Percentiles rank a stretch among this genome's conserved stretches.
Conservation (phyloP, 2,888 invertebrate genomes). For the Callyntrura sp. region DNA sequence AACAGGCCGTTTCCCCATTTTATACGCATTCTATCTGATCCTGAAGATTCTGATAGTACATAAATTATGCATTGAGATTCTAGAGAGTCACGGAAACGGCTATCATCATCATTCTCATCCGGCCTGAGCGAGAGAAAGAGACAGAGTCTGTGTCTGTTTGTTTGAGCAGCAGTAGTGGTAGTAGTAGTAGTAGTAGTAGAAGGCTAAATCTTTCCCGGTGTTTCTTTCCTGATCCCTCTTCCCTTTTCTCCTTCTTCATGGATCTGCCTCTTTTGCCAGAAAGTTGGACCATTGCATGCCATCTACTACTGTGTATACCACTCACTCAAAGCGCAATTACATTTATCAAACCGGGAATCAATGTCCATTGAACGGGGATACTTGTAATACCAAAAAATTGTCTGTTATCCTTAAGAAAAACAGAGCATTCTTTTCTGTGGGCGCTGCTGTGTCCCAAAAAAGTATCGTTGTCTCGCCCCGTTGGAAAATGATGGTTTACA, state of each 20-base stretch:
- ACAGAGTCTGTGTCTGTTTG: neutral
- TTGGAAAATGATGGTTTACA: no score
- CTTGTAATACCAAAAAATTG: neutral
- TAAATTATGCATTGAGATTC: slow-evolving; percentile 80
- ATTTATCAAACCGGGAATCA: slow-evolving; percentile 41
- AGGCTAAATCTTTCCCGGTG: slow-evolving; percentile 2
- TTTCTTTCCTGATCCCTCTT: neutral
- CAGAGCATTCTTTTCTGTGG: no score
- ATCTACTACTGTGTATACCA: neutral
- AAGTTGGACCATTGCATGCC: slow-evolving; percentile 18
- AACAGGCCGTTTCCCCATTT: slow-evolving; percentile 11
- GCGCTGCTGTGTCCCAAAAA: no score
- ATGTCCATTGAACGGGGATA: slow-evolving; percentile 14
- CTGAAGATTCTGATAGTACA: slow-evolving; percentile 64
- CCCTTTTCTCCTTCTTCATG: neutral
- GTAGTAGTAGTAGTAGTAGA: neutral
- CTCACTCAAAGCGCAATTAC: slow-evolving; percentile 39
- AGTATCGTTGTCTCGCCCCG: no score
- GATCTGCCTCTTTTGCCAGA: neutral
- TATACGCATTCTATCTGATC: slow-evolving; percentile 12
- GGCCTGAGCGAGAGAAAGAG: neutral
- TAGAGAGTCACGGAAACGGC: slow-evolving; percentile 39
- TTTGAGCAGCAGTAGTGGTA: neutral
- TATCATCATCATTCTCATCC: slow-evolving; percentile 50
- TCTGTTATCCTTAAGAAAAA: no score